phyloP scores from a whole-genome alignment of 2,113 vertebrate species.

The Pachyramphus minor region DNA sequence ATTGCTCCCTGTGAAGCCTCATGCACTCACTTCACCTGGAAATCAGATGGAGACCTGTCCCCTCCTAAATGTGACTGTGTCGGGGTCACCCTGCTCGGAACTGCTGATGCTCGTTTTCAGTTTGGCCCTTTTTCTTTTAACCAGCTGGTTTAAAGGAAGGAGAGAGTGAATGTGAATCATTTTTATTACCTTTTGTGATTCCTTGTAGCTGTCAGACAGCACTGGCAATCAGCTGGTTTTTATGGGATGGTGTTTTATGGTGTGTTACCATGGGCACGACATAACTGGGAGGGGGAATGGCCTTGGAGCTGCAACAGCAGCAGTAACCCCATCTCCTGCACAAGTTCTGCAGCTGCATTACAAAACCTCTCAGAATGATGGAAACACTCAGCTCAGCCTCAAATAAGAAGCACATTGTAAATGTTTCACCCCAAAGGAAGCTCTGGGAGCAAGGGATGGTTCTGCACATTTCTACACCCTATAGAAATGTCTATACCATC shows the following conservation, averaged over 20 bases:
- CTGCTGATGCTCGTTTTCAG: background rate
- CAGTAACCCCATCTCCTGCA: background rate
- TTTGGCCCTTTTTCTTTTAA: background rate
- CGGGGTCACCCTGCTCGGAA: background rate
- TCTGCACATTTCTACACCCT: background rate
- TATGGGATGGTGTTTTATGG: background rate
- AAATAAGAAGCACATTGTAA: background rate
- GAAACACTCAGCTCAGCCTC: background rate
- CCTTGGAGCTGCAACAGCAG: background rate
- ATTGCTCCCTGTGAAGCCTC: background rate
- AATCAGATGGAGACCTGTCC: background rate
- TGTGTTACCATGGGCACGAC: background rate
- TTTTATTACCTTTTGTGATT: background rate
- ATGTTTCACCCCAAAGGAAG: background rate
- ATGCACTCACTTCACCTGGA: background rate
- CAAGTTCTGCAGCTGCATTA: background rate
- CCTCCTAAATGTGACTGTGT: background rate
- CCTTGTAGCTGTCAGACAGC: background rate
- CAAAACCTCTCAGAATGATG: background rate
- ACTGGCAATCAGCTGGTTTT: background rate
- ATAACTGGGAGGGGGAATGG: background rate
- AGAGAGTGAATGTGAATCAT: background rate
- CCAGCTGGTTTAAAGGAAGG: background rate
- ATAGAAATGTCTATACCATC: background rate
- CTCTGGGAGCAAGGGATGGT: fast-evolving